phyloP scores from a whole-genome alignment of 2,797 vertebrate genomes.

The Apodemus agrarius region DNA sequence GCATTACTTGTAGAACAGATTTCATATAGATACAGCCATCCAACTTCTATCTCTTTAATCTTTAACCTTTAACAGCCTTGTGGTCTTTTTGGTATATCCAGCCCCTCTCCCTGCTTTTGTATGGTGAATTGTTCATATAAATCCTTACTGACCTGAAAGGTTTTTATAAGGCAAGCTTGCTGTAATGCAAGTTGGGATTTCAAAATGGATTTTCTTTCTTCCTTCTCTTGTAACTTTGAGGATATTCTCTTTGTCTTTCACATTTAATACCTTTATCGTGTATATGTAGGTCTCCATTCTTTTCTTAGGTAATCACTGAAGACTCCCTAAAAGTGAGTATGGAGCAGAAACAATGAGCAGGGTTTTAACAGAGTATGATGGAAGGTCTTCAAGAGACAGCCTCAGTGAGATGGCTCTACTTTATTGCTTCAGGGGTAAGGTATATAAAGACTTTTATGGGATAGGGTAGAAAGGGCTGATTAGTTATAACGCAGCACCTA shows the following conservation, averaged over 20 bases:
- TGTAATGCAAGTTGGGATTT: background rate
- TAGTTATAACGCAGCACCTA: background rate
- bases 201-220: background rate
- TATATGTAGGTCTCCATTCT: background rate
- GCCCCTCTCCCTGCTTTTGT: background rate
- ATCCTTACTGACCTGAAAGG: background rate
- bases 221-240: background rate
- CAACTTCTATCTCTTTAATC: background rate
- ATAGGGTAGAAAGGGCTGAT: background rate
- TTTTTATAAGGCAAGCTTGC: background rate
- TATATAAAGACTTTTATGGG: background rate
- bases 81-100: background rate
- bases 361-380: background rate
- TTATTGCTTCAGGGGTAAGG: background rate
- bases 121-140: background rate
- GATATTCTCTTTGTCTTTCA: background rate
- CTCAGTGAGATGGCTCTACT: background rate
- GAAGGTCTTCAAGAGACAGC: background rate
- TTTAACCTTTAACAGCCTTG: background rate
- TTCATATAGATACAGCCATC: background rate
- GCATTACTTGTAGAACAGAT: background rate
- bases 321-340: background rate
- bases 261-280: background rate
- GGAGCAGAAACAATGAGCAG: background rate
- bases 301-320: background rate